Base-by-base conservation (phyloP, 2,888 invertebrate genomes). In the Clostera curtula region DNA sequence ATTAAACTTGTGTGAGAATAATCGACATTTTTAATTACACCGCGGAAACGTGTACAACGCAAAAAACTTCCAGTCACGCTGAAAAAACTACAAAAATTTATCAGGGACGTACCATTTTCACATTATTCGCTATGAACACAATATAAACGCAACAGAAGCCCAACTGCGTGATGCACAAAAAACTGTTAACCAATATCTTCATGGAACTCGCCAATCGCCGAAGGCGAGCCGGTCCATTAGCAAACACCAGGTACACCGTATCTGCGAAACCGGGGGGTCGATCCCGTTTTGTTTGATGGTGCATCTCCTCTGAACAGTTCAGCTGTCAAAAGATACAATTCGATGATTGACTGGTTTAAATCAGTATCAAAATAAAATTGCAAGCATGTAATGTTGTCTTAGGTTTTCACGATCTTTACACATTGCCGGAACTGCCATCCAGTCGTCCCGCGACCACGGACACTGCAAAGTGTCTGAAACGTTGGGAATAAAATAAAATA, bases 131-230 rank as follows among this genome's bases (percentile, higher is more conserved):
- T 44, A 98, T 93, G 69, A 98, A 98, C 9, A 98, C 94, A 55
- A 97, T 93, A 75, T 98, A 98, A 13, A 98, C 94, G 69, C 97
- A 97, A 73, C 98, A 98, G 80, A 98, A 98, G 34, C 98, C 98
- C 36, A 98, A 85, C 77, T 98, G 98, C n/a, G 98, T 98, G 31
- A 97, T 85, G 68, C 96, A 93, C 28, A 98, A 88, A 77, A 97
- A 97, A 7, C 88, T 56, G 72, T 97, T 95, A 36, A 97, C 93
- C 30, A 90, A 53, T 15, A 82, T 85, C 76, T 89, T 89, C 86
- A 92, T 90, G 5, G 76, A 53, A 14, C 71, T 74, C 0, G 93
- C 87, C 53, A 89, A 85, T 12, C 79, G 82, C 19, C 89, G 85
- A n/a, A 91, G 56, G 14, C 72, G 63, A 1, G 75, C 64, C 0